These are phyloP conservation scores for Omphaloscelis lunosa DNA, from an alignment of 2,888 invertebrate species.

Conservation along the genomic window DNA sequence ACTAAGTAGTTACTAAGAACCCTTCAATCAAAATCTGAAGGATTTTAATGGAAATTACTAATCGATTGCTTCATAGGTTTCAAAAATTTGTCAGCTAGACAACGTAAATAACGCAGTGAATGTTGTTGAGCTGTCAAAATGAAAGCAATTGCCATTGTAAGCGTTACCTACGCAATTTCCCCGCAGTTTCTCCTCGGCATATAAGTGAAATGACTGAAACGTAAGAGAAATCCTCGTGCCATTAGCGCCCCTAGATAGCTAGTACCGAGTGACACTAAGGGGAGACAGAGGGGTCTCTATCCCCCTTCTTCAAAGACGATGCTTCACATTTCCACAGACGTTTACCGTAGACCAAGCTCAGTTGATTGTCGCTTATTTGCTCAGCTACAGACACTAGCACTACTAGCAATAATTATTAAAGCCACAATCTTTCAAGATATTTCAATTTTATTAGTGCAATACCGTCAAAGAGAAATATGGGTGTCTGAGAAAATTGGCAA, in stretches of 20 bases:
- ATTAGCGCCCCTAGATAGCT: background rate
- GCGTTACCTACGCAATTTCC: background rate
- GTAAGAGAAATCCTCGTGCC: too few relatives aligned
- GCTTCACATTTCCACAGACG: constrained; percentile 4
- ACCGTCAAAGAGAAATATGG: background rate
- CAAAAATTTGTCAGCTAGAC: background rate
- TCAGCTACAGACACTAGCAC: background rate
- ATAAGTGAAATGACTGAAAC: background rate
- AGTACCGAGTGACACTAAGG: too few relatives aligned
- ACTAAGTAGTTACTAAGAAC: too few relatives aligned
- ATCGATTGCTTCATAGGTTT: too few relatives aligned
- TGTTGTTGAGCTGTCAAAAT: background rate
- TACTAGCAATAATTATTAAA: background rate
- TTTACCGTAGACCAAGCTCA: background rate
- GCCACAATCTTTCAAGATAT: background rate
- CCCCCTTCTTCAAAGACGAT: background rate
- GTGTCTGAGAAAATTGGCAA: background rate
- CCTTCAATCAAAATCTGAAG: background rate
- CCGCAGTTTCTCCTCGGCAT: background rate
- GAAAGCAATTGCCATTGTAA: background rate
- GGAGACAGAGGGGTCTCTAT: background rate
- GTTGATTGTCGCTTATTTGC: constrained; percentile 6
- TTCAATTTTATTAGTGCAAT: too few relatives aligned
- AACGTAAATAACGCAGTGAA: background rate
- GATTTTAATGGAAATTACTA: background rate